Evolutionary conservation across 1,140 invertebrate genomes (phyloP), one percentile per base, ranked within the genome.

Genomic region (Neuroterus valhalla): DNA sequence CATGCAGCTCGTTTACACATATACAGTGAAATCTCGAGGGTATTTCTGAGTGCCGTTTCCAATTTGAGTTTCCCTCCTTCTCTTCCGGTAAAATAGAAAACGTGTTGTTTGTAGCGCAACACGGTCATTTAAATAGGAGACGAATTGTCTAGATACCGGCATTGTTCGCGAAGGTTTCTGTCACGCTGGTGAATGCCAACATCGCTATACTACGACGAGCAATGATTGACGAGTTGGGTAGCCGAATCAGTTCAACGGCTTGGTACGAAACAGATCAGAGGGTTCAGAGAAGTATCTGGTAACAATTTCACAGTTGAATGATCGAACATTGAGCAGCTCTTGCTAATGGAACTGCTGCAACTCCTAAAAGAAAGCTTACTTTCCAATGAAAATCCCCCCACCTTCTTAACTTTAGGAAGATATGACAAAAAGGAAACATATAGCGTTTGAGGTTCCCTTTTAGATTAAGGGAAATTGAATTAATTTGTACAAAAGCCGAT

Each of bases 81-180:
- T 73, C 48, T 78, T 62, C 21, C 72, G 72, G 78, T 82, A 82
- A 82, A 82, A 82, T 74, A 73, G 66, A 82, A 82, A 82, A 68
- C 81, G 70, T 82, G 81, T 82, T 76, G 73, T 74, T 66, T 71
- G 70, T 26, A n/a, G 38, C 21, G 68, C 50, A 11, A 31, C 72
- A 55, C 44, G 71, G 55, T 76, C 74, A 80, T 82, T 82, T 82
- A 62, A 76, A 82, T 82, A 81, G 73, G 71, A 62, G 52, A 66
- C 81, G 78, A 82, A 82, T 82, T 82, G 81, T 82, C 68, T 80
- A 82, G 78, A 82, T 80, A 68, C 71, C 45, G 50, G 71, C 75
- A 82, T 82, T 82, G 75, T 82, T 82, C 79, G 74, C 66, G 19
- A 74, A 78, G 71, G 75, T 81, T 79, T 81, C 77, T 81, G 66